Conservation (phyloP, 1,140 invertebrate genomes). For the Zaprionus ornatus region DNA sequence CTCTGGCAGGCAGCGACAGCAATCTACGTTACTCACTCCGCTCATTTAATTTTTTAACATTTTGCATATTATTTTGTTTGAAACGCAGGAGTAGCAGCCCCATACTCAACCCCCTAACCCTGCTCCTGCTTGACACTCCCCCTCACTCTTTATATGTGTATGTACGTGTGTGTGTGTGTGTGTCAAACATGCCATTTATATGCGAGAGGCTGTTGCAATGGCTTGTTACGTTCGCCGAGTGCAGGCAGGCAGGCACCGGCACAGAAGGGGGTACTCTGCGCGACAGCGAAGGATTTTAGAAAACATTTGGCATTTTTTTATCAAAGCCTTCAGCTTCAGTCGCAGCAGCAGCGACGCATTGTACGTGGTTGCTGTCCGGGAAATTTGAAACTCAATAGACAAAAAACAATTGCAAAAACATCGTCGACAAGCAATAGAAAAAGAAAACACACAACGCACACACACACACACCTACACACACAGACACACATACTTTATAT, state of each 20-base stretch:
- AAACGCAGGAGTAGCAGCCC: conserved; percentile 47
- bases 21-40: conserved; percentile 35
- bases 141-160: neutral
- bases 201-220: conserved; percentile 70
- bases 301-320: conserved; percentile 57
- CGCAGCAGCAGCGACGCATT: conserved; percentile 59
- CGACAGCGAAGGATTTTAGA: conserved; percentile 9
- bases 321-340: conserved; percentile 79
- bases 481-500: neutral
- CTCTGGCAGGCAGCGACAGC: conserved; percentile 24
- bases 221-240: conserved; percentile 42
- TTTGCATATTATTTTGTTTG: conserved; percentile 81
- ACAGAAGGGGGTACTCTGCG: neutral
- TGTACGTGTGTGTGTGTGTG: conserved; percentile 25
- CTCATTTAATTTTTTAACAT: conserved; percentile 77
- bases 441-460: conserved; percentile 59
- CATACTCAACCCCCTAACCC: neutral
- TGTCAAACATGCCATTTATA: conserved; percentile 81
- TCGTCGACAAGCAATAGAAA: conserved; percentile 70
- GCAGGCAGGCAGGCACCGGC: neutral
- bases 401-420: conserved; percentile 56
- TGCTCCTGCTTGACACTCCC: conserved; percentile 3
- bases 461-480: conserved; percentile 3
- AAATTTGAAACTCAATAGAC: conserved; percentile 81
- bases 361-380: conserved; percentile 62